Evolutionary conservation across 2,113 vertebrate genomes (phyloP), one percentile per base, ranked within the genome.

Genomic region (Neotoma lepida): DNA sequence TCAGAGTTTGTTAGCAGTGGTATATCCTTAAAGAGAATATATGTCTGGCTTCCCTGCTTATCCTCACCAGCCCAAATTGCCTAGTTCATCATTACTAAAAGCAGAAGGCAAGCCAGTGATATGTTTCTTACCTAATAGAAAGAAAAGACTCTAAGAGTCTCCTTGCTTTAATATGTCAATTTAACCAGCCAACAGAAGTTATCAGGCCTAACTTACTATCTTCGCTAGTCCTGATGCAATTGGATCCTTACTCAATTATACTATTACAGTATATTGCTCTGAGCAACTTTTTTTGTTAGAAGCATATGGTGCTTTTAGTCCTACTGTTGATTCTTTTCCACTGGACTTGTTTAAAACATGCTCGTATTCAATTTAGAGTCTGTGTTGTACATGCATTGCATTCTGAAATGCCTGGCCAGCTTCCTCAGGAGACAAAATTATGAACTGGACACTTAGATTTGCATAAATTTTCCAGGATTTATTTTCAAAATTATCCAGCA

Each of bases 291-390:
- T 97, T 95, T 96, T 94, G 92, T 97, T 97, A 96, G 93, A 98
- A 98, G 98, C 98, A 98, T 98, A 98, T 98, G 98, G 97, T 96
- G 97, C 97, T 98, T 98, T 98, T 96, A 95, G 97, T 97, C 97
- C 97, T 97, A 87, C 97, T 97, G 97, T 97, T 98, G 98, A 98
- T 98, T 98, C 97, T 97, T 97, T 98, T 98, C 98, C 97, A 97
- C 97, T 97, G 98, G 97, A 98, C 97, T 98, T 98, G 95, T 97
- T 98, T 97, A 98, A 98, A 98, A 97, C 89, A 73, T 97, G 96
- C 96, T 98, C 96, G 96, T 98, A 98, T 98, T 98, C 97, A 97
- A 96, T 95, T 97, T 97, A 97, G 96, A 92, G 80, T 96, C 95
- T 88, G 77, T 46, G 93, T 96, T 98, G 97, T 95, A 95, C 97